phyloP scores from a whole-genome alignment of 1,140 invertebrate species.

The Campoletis sonorensis region DNA sequence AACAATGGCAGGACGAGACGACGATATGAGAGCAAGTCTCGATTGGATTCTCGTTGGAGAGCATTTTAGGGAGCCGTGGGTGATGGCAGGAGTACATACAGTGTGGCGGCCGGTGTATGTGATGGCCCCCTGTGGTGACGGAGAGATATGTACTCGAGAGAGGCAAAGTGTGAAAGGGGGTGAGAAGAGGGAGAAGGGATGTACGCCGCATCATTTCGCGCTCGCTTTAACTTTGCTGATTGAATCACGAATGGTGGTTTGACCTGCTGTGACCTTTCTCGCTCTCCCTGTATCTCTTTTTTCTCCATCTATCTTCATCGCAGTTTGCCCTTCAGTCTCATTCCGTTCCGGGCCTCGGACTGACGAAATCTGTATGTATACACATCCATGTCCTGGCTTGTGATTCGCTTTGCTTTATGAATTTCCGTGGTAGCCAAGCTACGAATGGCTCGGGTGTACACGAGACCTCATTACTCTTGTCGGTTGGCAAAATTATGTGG shows the following conservation, averaged over 20 bases:
- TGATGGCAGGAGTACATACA: constrained; percentile 4
- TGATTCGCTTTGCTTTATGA: background rate
- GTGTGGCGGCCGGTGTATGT: constrained; percentile 1
- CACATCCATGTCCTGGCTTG: background rate
- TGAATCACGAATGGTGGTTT: constrained; percentile 60
- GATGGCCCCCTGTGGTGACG: background rate
- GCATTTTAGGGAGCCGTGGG: constrained; percentile 41
- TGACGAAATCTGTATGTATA: background rate
- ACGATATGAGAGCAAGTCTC: constrained; percentile 16
- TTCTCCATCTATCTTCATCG: background rate
- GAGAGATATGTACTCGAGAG: constrained; percentile 7
- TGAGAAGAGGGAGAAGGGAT: constrained; percentile 12
- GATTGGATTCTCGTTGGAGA: constrained; percentile 42
- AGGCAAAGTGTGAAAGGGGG: constrained; percentile 5
- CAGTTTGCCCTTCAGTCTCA: constrained; percentile 6
- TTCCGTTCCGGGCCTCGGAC: background rate
- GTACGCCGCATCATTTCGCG: constrained; percentile 61
- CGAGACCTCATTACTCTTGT: constrained; percentile 10
- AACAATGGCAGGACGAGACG: background rate
- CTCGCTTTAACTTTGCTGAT: constrained; percentile 65
- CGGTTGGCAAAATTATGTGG: constrained; percentile 11
- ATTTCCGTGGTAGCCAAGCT: background rate
- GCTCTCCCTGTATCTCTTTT: background rate
- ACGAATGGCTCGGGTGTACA: background rate
- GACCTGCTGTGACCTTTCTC: constrained; percentile 49